Evolutionary conservation across 2,113 vertebrate species (phyloP).

Genomic region (Cinclus cinclus): DNA sequence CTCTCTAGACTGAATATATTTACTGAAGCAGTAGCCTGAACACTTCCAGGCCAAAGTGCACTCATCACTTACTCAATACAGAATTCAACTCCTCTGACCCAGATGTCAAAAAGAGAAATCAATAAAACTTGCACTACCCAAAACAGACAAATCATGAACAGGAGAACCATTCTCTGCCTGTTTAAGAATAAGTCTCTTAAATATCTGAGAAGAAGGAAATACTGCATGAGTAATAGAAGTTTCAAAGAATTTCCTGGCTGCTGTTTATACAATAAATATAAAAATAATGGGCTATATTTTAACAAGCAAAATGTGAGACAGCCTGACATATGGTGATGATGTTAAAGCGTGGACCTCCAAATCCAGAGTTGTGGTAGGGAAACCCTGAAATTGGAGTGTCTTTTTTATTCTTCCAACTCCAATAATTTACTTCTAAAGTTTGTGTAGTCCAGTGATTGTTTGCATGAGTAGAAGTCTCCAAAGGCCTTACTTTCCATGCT

Average conservation of each 20-base stretch:
- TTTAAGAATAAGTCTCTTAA: neutral
- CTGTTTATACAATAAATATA: constrained; percentile 58
- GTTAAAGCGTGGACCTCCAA: constrained; percentile 41
- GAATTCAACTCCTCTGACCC: neutral
- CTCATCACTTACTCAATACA: neutral
- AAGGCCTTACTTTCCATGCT: constrained; percentile 31
- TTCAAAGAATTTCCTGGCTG: constrained; percentile 65
- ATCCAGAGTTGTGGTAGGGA: constrained; percentile 22
- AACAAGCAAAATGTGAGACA: constrained; percentile 30
- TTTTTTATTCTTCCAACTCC: constrained; percentile 55
- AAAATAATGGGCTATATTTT: constrained; percentile 45
- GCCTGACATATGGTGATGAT: constrained; percentile 46
- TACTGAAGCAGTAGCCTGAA: neutral
- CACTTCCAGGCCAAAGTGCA: neutral
- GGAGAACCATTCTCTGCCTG: constrained; percentile 34
- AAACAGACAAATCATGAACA: constrained; percentile 29
- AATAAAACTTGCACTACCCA: neutral
- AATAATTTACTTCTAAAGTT: constrained; percentile 53
- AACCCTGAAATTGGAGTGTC: constrained; percentile 26
- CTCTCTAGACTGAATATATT: neutral
- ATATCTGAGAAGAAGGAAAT: constrained; percentile 41
- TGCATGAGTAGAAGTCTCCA: constrained; percentile 51
- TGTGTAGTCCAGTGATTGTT: neutral
- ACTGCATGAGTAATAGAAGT: constrained; percentile 42
- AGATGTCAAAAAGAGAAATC: constrained; percentile 10